phyloP scores from a whole-genome alignment of 1,140 invertebrate species.

The Diuraphis noxia region DNA sequence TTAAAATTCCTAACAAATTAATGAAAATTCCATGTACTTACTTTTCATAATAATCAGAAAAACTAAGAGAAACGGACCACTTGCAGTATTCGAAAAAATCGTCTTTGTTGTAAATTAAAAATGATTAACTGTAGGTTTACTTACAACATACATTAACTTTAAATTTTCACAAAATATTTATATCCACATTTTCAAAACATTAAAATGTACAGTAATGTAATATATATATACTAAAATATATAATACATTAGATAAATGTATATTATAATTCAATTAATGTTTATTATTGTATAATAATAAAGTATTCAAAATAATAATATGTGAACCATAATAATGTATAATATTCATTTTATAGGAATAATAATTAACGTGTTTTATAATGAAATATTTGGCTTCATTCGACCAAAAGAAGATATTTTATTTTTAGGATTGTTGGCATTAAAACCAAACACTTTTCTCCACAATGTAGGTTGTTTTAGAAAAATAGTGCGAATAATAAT shows the following conservation, averaged over 20 bases:
- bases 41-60: neutral
- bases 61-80: neutral
- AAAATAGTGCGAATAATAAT: constrained; percentile 11
- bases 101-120: neutral
- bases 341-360: neutral
- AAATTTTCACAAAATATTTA: neutral
- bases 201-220: no score
- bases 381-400: neutral
- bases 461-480: neutral
- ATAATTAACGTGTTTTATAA: constrained; percentile 14
- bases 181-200: no score
- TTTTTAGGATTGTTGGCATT: constrained; percentile 33
- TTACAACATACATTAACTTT: neutral
- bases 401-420: constrained; percentile 22
- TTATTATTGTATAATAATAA: no score
- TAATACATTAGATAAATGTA: no score
- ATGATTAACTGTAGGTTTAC: no score
- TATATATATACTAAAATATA: no score
- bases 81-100: neutral
- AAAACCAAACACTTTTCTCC: neutral
- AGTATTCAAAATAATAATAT: neutral
- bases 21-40: neutral
- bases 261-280: no score
- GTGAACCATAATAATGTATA: neutral
- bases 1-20: neutral